These are phyloP conservation scores for Phrynosoma blainvillii DNA, from an alignment of 2,113 vertebrate species.

Conservation along the genomic window DNA sequence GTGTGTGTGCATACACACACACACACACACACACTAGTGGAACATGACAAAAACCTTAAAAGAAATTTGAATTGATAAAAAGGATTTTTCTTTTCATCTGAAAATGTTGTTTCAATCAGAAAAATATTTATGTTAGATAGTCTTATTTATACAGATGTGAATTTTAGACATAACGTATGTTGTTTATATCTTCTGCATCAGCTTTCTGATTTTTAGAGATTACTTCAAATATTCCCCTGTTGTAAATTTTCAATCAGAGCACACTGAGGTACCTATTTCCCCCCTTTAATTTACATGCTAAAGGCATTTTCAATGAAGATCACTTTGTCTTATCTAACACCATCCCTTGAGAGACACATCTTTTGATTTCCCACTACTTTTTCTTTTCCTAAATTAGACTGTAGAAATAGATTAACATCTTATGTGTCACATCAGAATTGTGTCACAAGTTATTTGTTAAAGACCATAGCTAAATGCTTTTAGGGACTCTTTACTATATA, in stretches of 20 bases:
- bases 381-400: slow-evolving; percentile 29
- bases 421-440: neutral
- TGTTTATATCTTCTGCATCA: neutral
- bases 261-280: neutral
- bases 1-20: neutral
- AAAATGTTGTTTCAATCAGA: neutral
- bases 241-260: slow-evolving; percentile 3
- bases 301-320: slow-evolving; percentile 28
- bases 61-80: neutral
- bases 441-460: slow-evolving; percentile 33
- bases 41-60: neutral
- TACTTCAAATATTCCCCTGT: neutral
- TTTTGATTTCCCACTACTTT: slow-evolving; percentile 30
- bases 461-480: slow-evolving; percentile 45
- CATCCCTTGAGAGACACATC: slow-evolving; percentile 29
- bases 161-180: neutral
- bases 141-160: neutral
- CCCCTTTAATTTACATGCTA: slow-evolving; percentile 3
- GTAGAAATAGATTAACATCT: slow-evolving; percentile 34
- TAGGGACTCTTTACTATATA: neutral
- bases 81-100: neutral
- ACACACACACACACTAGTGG: neutral
- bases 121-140: neutral
- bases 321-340: slow-evolving; percentile 31
- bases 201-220: neutral